These are phyloP conservation scores for Anadara kagoshimensis DNA, from an alignment of 1,140 invertebrate genomes.

Conservation along the genomic window DNA sequence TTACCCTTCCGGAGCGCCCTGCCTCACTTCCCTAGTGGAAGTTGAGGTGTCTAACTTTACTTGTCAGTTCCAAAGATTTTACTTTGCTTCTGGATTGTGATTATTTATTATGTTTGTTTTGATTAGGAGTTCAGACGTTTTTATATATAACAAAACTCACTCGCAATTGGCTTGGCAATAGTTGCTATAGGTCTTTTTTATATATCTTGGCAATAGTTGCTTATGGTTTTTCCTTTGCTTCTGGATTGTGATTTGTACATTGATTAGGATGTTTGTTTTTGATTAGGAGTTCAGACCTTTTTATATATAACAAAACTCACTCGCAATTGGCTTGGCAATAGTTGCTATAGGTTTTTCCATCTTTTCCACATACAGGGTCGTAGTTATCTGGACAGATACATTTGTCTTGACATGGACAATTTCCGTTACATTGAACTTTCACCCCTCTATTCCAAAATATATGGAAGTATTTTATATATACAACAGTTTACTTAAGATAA, in stretches of 20 bases:
- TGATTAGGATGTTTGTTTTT: too few species aligned
- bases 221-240: too few species aligned
- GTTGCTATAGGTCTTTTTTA: conserved; percentile 14
- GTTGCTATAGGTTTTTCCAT: conserved; percentile 12
- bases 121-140: too few species aligned
- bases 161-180: conserved; percentile 4
- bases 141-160: conserved; percentile 4
- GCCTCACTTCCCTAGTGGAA: too few species aligned
- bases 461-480: neutral
- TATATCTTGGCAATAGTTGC: too few species aligned
- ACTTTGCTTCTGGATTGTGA: too few species aligned
- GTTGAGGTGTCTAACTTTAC: too few species aligned
- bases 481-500: neutral
- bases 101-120: too few species aligned
- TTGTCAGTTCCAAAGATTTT: too few species aligned
- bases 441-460: neutral
- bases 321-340: conserved; percentile 4
- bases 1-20: too few species aligned
- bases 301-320: conserved; percentile 4
- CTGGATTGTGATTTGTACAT: too few species aligned
- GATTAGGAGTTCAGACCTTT: too few species aligned
- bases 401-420: neutral
- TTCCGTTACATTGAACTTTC: neutral
- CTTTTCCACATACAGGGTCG: conserved; percentile 5
- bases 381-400: conserved; percentile 9